Evolutionary conservation across 2,888 invertebrate genomes (phyloP).

Genomic region (Spicauda simplicius): DNA sequence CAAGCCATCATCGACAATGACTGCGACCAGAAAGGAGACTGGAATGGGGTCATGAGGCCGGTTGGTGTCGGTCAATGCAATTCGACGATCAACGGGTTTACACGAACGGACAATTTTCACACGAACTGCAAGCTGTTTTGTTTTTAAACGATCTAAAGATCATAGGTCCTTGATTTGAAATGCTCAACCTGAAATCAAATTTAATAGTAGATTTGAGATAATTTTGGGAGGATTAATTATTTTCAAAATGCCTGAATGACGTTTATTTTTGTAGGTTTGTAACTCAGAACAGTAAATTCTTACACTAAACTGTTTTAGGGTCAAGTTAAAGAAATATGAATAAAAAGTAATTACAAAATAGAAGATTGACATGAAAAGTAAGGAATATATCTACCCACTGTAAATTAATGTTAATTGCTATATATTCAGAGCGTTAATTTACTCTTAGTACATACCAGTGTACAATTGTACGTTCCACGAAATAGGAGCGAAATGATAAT

Average conservation of each 20-base stretch:
- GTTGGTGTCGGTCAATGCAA: slow-evolving; percentile 59
- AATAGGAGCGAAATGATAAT: background rate
- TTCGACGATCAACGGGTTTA: slow-evolving; percentile 50
- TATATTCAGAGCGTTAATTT: background rate
- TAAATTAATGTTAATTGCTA: background rate
- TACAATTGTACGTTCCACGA: background rate
- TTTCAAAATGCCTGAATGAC: no score
- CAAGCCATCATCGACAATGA: slow-evolving; percentile 56
- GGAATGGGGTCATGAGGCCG: slow-evolving; percentile 75
- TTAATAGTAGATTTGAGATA: background rate
- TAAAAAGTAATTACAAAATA: no score
- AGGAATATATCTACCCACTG: no score
- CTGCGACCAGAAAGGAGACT: slow-evolving; percentile 66
- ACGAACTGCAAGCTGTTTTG: slow-evolving; percentile 6
- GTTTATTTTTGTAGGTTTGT: no score
- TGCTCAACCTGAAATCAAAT: background rate
- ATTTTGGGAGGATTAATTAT: no score
- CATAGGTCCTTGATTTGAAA: background rate
- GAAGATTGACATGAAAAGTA: no score
- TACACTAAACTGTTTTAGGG: no score
- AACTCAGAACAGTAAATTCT: no score
- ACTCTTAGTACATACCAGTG: background rate
- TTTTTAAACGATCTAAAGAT: background rate
- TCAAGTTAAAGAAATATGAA: no score
- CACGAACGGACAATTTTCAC: slow-evolving; percentile 15